phyloP scores from a whole-genome alignment of 2,888 invertebrate species.

The Sinotaia quadrata region DNA sequence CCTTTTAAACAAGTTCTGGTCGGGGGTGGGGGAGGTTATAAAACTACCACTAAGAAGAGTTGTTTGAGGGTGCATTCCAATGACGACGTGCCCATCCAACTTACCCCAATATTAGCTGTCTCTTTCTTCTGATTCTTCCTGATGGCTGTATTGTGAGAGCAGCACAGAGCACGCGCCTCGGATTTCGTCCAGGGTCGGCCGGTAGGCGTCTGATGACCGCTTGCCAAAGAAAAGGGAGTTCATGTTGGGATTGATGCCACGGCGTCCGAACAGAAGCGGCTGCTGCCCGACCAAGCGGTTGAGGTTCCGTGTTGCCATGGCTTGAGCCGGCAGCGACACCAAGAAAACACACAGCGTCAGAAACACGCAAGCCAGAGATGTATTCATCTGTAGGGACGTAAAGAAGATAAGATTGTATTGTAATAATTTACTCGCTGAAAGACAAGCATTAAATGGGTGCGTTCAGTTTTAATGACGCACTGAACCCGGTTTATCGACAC shows the following conservation, averaged over 20 bases:
- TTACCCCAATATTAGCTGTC: slow-evolving; percentile 10
- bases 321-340: not conserved
- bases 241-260: slow-evolving; percentile 62
- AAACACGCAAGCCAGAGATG: too few species aligned
- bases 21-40: too few species aligned
- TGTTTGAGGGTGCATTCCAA: too few species aligned
- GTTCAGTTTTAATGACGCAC: too few species aligned
- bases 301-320: slow-evolving; percentile 21
- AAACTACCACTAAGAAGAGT: too few species aligned
- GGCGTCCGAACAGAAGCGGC: slow-evolving; percentile 51
- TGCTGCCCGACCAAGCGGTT: slow-evolving; percentile 47
- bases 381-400: too few species aligned
- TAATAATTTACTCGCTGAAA: too few species aligned
- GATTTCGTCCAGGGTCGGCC: slow-evolving; percentile 10
- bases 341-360: not conserved
- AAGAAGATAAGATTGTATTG: too few species aligned
- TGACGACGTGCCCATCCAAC: too few species aligned
- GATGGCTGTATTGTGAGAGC: slow-evolving; percentile 6
- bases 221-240: slow-evolving; percentile 64
- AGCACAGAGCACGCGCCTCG: slow-evolving; percentile 12
- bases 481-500: too few species aligned
- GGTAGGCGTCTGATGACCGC: slow-evolving; percentile 27
- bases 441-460: too few species aligned
- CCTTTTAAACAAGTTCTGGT: too few species aligned
- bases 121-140: not conserved